Evolutionary conservation across 2,113 vertebrate genomes (phyloP).

Genomic region (Leptobrachium leishanense): DNA sequence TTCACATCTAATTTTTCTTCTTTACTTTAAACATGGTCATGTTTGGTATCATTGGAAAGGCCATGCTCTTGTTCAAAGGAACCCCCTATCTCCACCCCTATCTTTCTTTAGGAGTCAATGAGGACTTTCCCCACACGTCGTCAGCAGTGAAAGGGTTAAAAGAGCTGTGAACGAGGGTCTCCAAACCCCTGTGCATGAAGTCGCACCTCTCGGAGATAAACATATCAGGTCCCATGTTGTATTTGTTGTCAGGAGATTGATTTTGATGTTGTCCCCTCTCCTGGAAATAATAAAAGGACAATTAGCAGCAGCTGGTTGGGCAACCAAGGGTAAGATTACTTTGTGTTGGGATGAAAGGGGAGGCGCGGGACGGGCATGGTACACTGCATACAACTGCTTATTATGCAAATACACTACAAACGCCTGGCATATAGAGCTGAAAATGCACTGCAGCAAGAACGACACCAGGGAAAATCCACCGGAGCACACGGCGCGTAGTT

Average conservation of each 20-base stretch:
- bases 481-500: neutral
- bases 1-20: too few species aligned
- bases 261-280: neutral
- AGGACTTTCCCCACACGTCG: too few species aligned
- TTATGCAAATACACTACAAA: conserved; percentile 20
- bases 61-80: too few species aligned
- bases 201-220: neutral
- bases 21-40: too few species aligned
- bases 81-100: too few species aligned
- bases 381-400: neutral
- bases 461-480: neutral
- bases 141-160: too few species aligned
- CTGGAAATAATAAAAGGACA: conserved; percentile 12
- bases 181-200: neutral
- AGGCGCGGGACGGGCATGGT: neutral
- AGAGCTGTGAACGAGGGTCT: too few species aligned
- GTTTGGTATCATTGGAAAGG: too few species aligned
- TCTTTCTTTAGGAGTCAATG: too few species aligned
- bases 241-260: conserved; percentile 7
- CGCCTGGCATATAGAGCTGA: neutral
- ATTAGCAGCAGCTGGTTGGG: conserved; percentile 36
- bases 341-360: conserved; percentile 4
- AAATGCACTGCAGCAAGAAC: neutral
- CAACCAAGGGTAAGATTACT: conserved; percentile 22
- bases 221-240: neutral